Evolutionary conservation across 2,797 vertebrate species (phyloP), one percentile per base, ranked within the genome.

Genomic region (Mormyrops attenuatus): DNA sequence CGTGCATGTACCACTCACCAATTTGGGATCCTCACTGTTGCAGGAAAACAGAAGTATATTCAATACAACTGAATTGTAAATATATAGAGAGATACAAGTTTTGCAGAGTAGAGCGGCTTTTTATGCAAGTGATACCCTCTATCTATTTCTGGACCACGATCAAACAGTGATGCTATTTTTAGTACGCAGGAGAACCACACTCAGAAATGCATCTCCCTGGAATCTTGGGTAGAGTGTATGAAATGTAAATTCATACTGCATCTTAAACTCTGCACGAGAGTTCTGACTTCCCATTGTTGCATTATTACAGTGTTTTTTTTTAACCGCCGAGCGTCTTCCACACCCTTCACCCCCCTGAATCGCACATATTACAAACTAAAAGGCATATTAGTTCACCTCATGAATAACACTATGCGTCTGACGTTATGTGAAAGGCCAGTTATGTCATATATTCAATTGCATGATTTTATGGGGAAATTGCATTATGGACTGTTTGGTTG

Each of bases 91-190:
- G 96, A 97, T 96, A 15, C 96, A 97, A 96, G 96, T 97, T 97
- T 97, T 96, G 96, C 95, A 95, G 96, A 96, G 97, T 97, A 96
- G 96, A 96, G 95, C 96, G 96, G 95, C 97, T 97, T 97, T 98
- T 97, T 97, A 98, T 98, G 97, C 97, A 96, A 97, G 97, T 97
- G 97, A 97, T 97, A 97, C 97, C 96, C 96, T 97, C 96, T 95
- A 96, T 98, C 97, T 99, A 99, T 99, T 99, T 98, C 97, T 98
- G 97, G 98, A 97, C 95, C 96, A 94, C 97, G 97, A 98, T 98
- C 97, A 98, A 98, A 97, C 97, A 97, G 95, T 96, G 96, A 92
- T 97, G 97, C 98, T 99, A 99, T 99, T 98, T 99, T 98, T 99
- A 98, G 98, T 96, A 96, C 96, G 95, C 95, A 96, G 96, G 95